Evolutionary conservation across 2,888 invertebrate species (phyloP).

Genomic region (Mimachlamys varia): DNA sequence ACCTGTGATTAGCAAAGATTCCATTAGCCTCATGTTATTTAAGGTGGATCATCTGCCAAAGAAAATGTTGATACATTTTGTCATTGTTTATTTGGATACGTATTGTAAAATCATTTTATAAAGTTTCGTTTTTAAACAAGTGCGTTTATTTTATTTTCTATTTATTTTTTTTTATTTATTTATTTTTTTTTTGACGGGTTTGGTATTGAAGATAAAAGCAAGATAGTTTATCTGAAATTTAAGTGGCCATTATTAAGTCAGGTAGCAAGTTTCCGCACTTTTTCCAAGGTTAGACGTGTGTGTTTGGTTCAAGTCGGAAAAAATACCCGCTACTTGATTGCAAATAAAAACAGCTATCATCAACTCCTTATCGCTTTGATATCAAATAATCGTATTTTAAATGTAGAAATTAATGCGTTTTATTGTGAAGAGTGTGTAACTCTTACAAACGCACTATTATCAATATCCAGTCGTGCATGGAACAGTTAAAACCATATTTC

Average conservation of each 20-base stretch:
- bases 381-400: conserved; percentile 34
- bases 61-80: too few relatives aligned
- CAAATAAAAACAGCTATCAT: not conserved
- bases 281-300: not conserved
- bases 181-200: too few relatives aligned
- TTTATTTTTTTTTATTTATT: too few relatives aligned
- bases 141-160: too few relatives aligned
- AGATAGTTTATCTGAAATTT: not conserved
- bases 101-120: too few relatives aligned
- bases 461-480: not conserved
- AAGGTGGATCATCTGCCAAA: too few relatives aligned
- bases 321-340: not conserved
- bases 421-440: conserved; percentile 4
- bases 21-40: too few relatives aligned
- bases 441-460: not conserved
- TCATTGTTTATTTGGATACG: too few relatives aligned
- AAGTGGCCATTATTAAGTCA: not conserved
- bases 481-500: conserved; percentile 21
- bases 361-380: conserved; percentile 3
- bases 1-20: too few relatives aligned
- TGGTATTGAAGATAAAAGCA: not conserved
- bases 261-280: not conserved
- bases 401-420: conserved; percentile 34
- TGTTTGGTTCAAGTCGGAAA: not conserved
- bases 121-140: too few relatives aligned